These are phyloP conservation scores for Melanostigma gelatinosum DNA, from an alignment of 2,113 vertebrate genomes.

Conservation along the genomic window DNA sequence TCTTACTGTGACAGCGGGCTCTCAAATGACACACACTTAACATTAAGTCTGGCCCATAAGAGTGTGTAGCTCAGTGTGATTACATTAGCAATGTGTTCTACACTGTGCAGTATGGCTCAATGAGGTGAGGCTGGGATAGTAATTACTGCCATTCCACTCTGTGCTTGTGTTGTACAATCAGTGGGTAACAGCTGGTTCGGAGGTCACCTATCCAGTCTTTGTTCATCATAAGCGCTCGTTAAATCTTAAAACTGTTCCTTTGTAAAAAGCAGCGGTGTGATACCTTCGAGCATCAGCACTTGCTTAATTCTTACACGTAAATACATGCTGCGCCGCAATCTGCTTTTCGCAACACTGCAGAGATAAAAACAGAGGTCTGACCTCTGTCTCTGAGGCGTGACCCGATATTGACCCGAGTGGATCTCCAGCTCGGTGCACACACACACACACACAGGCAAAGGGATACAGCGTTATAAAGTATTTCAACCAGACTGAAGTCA, in stretches of 20 bases:
- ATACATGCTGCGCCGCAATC: slow-evolving; percentile 59
- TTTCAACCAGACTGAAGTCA: slow-evolving; percentile 54
- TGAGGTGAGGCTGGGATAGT: slow-evolving; percentile 68
- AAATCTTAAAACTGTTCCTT: slow-evolving; percentile 39
- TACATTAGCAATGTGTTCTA: slow-evolving; percentile 77
- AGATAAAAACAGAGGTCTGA: slow-evolving; percentile 71
- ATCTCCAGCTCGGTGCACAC: slow-evolving; percentile 55
- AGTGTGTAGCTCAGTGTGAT: slow-evolving; percentile 69
- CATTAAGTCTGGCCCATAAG: slow-evolving; percentile 70
- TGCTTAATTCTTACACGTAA: slow-evolving; percentile 41
- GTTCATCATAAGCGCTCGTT: slow-evolving; percentile 41
- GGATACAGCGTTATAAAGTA: slow-evolving; percentile 53
- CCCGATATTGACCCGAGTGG: slow-evolving; percentile 68
- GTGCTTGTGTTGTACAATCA: slow-evolving; percentile 62
- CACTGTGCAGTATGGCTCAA: slow-evolving; percentile 66
- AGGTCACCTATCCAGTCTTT: slow-evolving; percentile 70
- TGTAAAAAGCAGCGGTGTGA: slow-evolving; percentile 16
- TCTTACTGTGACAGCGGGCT: slow-evolving; percentile 70
- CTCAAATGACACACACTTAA: slow-evolving; percentile 76
- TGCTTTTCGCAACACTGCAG: slow-evolving; percentile 63
- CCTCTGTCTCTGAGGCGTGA: slow-evolving; percentile 69
- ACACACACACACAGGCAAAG: slow-evolving; percentile 19
- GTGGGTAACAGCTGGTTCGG: slow-evolving; percentile 69
- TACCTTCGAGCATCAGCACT: slow-evolving; percentile 38
- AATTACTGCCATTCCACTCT: slow-evolving; percentile 71